Conservation (phyloP, 2,113 vertebrate genomes). For the Chloropsis cyanopogon region DNA sequence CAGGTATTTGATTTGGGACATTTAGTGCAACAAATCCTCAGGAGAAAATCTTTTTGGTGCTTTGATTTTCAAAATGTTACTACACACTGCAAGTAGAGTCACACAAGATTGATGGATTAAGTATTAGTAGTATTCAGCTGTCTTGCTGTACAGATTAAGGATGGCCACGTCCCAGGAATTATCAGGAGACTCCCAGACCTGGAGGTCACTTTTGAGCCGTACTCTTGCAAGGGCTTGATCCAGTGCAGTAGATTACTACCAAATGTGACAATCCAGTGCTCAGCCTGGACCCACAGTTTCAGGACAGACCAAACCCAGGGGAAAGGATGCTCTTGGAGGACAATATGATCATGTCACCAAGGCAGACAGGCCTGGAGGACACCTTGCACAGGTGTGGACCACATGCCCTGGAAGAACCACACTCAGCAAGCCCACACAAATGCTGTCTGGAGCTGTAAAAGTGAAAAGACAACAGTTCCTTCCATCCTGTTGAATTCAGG, state of each 20-base stretch:
- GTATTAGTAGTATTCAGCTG: neutral
- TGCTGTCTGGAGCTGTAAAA: neutral
- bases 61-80: neutral
- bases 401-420: neutral
- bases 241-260: neutral
- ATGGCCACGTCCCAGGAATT: neutral
- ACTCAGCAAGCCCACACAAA: neutral
- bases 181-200: neutral
- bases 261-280: rapidly evolving
- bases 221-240: neutral
- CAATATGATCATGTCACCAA: neutral
- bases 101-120: neutral
- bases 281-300: neutral
- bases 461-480: neutral
- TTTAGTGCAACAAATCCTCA: neutral
- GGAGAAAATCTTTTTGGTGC: neutral
- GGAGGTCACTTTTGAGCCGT: neutral
- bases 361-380: neutral
- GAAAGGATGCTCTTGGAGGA: neutral
- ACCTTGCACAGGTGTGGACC: rapidly evolving
- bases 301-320: neutral
- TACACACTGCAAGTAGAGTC: neutral
- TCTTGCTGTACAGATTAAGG: neutral
- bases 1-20: constrained; percentile 19
- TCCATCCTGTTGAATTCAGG: neutral